Base-by-base conservation (phyloP, 2,797 vertebrate genomes). In the Halcyon smyrnensis region DNA sequence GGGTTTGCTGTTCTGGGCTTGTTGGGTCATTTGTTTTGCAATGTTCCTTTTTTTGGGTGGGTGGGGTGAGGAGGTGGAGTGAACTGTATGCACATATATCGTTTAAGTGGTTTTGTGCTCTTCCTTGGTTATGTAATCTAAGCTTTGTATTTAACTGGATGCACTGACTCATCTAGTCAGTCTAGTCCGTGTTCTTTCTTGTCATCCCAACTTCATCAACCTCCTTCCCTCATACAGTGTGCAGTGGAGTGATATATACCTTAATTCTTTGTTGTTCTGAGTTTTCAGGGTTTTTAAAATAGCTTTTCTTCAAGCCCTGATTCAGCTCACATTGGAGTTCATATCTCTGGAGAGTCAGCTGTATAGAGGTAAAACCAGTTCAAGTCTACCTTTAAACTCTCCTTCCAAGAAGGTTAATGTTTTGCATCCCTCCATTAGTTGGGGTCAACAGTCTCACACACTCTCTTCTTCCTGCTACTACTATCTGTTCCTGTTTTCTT, bases 61-160 rank as follows among this genome's bases (percentile, higher is more conserved):
- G 1, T 5, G 10, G 15, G 28, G 7, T 1, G 5, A 18, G 20
- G 5, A 2, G 6, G 3, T 2, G 2, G 37, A 74, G 14, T 2
- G 1, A 37, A 12, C 5, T 50, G 9, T 54, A 34, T 45, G 36
- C 21, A 54, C 28, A 15, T 36, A 20, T 6, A 15, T 20, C 20
- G 4, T 30, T 60, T 56, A 24, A 32, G 17, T 62, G 6, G 0
- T 28, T 79, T 75, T 39, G 25, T 71, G 13, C 4, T 50, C 30
- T 65, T 79, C 41, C 28, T 71, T 80, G 21, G 16, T 36, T 46
- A 7, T 16, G 8, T 50, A 41, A 56, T 64, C 11, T 14, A 37
- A 53, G 4, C 2, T 77, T n/a, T 57, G 25, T 51, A 8, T 57
- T 62, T 67, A 70, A 60, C 13, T 36, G 25, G 48, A 30, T 54